Conservation (phyloP, 2,888 invertebrate genomes). For the Macrophya alboannulata region DNA sequence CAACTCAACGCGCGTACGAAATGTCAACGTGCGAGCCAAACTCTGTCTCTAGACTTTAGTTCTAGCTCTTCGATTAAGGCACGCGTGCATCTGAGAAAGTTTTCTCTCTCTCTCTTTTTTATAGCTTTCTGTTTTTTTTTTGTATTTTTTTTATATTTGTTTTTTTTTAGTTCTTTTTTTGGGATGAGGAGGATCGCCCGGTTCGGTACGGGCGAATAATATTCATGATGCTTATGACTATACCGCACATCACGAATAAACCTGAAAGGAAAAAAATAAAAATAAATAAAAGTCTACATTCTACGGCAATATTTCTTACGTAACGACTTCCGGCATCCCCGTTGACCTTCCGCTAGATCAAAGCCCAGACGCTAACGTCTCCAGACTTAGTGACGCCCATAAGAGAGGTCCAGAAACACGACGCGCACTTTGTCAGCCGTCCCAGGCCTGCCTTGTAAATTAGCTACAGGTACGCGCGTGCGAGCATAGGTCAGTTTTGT, state of each 20-base stretch:
- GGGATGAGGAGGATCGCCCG: background rate
- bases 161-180: background rate
- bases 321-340: slow-evolving; percentile 43
- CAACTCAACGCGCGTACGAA: slow-evolving; percentile 44
- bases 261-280: background rate
- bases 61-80: background rate
- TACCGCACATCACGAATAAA: background rate
- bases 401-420: slow-evolving; percentile 35
- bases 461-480: slow-evolving; percentile 42
- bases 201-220: background rate
- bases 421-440: slow-evolving; percentile 38
- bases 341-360: slow-evolving; percentile 49
- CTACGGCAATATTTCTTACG: slow-evolving; percentile 12
- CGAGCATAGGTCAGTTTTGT: slow-evolving; percentile 50
- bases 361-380: slow-evolving; percentile 15
- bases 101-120: background rate
- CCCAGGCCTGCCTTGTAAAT: slow-evolving; percentile 35
- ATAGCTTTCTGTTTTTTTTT: background rate
- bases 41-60: slow-evolving; percentile 2
- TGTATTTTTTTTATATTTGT: background rate
- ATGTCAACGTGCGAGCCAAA: slow-evolving; percentile 44
- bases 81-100: slow-evolving; percentile 25
- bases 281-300: background rate
- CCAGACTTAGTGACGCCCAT: slow-evolving; percentile 40
- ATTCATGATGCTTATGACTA: background rate